phyloP scores from a whole-genome alignment of 1,140 invertebrate genomes.

The Sminthurinus signatus region DNA sequence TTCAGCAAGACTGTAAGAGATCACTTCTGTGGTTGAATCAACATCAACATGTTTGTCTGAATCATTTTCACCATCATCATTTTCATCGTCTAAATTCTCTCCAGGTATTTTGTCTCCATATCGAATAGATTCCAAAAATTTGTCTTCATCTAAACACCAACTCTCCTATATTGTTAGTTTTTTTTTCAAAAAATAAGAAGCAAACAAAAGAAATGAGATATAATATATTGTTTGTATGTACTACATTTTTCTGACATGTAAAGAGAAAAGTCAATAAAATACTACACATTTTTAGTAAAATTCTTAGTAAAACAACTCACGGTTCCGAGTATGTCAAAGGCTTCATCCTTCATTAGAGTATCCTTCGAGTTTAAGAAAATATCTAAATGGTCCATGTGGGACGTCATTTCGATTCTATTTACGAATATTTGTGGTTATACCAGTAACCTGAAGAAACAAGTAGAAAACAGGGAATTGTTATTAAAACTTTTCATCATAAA shows the following conservation, averaged over 20 bases:
- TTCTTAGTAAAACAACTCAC: too few species aligned
- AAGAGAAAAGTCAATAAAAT: not conserved
- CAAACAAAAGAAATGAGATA: not conserved
- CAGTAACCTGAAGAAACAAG: too few species aligned
- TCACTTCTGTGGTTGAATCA: slow-evolving; percentile 1
- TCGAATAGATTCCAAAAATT: slow-evolving; percentile 39
- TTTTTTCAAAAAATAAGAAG: not conserved
- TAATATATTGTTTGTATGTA: too few species aligned
- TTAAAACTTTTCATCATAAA: too few species aligned
- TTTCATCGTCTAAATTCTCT: slow-evolving; percentile 25
- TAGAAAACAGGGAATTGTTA: too few species aligned
- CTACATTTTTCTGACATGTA: too few species aligned
- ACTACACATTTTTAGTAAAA: not conserved
- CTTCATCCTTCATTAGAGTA: slow-evolving; percentile 19
- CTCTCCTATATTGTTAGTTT: slow-evolving; percentile 18
- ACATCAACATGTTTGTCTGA: slow-evolving; percentile 7
- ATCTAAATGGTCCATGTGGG: slow-evolving; percentile 29
- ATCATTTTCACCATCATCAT: slow-evolving; percentile 10
- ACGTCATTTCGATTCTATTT: slow-evolving; percentile 12
- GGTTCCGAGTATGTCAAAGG: slow-evolving; percentile 20
- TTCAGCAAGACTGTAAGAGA: slow-evolving; percentile 7
- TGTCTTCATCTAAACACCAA: slow-evolving; percentile 36
- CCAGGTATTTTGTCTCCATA: slow-evolving; percentile 21
- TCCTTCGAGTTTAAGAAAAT: slow-evolving; percentile 29
- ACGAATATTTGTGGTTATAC: too few species aligned